Percentiles rank a stretch among this genome's conserved stretches.
phyloP scores from a whole-genome alignment of 2,888 invertebrate species.

The Polyommatus icarus region DNA sequence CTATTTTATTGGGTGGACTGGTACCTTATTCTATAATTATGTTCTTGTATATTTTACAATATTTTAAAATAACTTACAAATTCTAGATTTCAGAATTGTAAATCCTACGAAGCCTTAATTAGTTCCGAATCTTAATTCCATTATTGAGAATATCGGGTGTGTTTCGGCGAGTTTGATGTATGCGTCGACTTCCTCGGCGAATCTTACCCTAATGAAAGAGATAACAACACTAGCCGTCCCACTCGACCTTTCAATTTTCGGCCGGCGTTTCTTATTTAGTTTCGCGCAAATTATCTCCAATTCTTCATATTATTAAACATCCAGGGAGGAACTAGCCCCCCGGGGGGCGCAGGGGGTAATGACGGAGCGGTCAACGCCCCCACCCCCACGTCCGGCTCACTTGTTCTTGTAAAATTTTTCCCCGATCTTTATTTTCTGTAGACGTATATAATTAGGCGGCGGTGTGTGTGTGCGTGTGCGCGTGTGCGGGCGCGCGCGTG shows the following conservation, averaged over 20 bases:
- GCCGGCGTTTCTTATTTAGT: constrained; percentile 80
- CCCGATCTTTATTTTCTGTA: constrained; percentile 79
- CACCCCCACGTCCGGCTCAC: constrained; percentile 64
- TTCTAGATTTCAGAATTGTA: background rate
- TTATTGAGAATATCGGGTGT: background rate
- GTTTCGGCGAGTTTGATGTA: constrained; percentile 23
- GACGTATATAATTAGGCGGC: constrained; percentile 77
- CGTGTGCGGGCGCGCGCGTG: constrained; percentile 49
- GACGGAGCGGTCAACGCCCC: constrained; percentile 75
- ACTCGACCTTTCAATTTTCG: constrained; percentile 77
- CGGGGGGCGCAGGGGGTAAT: constrained; percentile 59
- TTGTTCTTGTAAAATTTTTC: constrained; percentile 81
- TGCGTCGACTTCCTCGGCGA: constrained; percentile 31
- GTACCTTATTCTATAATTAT: background rate
- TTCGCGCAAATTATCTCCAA: constrained; percentile 81
- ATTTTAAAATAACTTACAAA: background rate
- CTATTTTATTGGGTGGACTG: too few relatives aligned
- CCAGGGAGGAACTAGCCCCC: constrained; percentile 72
- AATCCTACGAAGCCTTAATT: background rate
- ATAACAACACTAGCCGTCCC: constrained; percentile 41
- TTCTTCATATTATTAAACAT: constrained; percentile 82
- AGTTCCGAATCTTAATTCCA: background rate
- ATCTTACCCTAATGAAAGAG: constrained; percentile 36
- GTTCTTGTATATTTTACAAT: background rate
- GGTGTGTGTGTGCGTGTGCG: constrained; percentile 47